Conservation (phyloP, 2,888 invertebrate genomes). For the Coelopa pilipes region DNA sequence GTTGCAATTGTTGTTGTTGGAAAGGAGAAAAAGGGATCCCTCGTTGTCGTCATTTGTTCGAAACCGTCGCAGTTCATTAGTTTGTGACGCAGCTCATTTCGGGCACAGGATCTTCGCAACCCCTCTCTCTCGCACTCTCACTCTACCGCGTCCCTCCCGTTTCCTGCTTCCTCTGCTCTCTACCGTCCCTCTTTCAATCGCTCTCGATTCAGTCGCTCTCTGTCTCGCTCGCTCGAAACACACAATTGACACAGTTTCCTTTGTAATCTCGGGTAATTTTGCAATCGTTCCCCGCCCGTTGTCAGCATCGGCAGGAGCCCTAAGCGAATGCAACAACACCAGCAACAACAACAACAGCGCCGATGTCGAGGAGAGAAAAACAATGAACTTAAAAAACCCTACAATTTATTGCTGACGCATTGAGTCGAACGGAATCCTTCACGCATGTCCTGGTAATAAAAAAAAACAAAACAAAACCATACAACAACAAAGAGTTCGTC, state of each 20-base stretch:
- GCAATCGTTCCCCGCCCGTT: conserved; percentile 21
- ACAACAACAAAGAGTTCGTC: conserved; percentile 27
- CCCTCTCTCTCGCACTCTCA: conserved; percentile 1
- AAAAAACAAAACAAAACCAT: conserved; percentile 6
- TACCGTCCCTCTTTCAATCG: too few relatives aligned
- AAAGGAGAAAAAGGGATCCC: not conserved
- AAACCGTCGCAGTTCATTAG: conserved; percentile 26
- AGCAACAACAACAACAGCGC: conserved; percentile 2
- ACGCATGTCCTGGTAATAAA: conserved; percentile 23
- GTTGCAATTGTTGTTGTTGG: not conserved
- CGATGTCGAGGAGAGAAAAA: conserved; percentile 23
- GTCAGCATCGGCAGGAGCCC: conserved; percentile 18
- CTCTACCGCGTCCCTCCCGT: too few relatives aligned
- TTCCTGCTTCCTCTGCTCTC: too few relatives aligned
- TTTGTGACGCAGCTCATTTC: not conserved
- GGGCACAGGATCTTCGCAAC: not conserved
- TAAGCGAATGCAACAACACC: not conserved
- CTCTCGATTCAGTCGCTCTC: too few relatives aligned
- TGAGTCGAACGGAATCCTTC: conserved; percentile 36
- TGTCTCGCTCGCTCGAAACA: not conserved
- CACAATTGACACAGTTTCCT: conserved; percentile 40
- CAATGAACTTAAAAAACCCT: conserved; percentile 30
- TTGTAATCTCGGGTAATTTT: conserved; percentile 39
- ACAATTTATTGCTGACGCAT: conserved; percentile 39
- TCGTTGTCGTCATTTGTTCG: not conserved